Evolutionary conservation across 2,797 vertebrate genomes (phyloP), one percentile per base, ranked within the genome.

Genomic region (Scleropages formosus): DNA sequence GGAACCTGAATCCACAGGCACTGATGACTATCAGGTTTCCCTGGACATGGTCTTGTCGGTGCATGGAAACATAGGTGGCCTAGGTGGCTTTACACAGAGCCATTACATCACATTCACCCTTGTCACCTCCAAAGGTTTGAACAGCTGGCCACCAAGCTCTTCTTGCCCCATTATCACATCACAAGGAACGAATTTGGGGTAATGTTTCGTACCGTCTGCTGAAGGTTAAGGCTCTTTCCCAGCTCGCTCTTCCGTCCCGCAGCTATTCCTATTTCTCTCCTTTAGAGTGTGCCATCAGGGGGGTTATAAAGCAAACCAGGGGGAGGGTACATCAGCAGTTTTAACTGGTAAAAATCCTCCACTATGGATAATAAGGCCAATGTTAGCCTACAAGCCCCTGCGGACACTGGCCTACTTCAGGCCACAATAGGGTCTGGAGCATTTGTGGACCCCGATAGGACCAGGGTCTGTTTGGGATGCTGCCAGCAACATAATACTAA

Each of bases 1-100:
- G 26, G 77, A 75, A 65, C 47, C 46, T 46, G 74, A 61, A 12
- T 73, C 78, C 59, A 18, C 63, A 22, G 49, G 22, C 67, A 22
- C 18, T 59, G 58, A 8, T 26, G 67, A 44, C 61, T 64, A 46
- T 15, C 46, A 60, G 77, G 51, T 74, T 22, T 49, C 63, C 26
- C 39, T 39, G 56, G 65, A 26, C 58, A 11, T 60, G 13, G 68
- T 73, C 53, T 16, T 24, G n/a, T 22, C 46, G 56, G 13, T 13
- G 16, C 70, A 3, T 72, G 31, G 53, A 44, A 61, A 59, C 27
- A 26, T 51, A 22, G 18, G 22, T 6, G 8, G 27, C 58, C 58
- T 58, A 46, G 20, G 70, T 72, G 70, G 60, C 18, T 58, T 72
- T 72, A 46, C 31, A 13, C 18, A 31, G 4, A 27, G 27, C 20